A percentile compares a stretch with the other conserved stretches of the same genome.
These are phyloP conservation scores for Psilanteris sp. DNA, from an alignment of 1,140 invertebrate species.

Conservation along the genomic window DNA sequence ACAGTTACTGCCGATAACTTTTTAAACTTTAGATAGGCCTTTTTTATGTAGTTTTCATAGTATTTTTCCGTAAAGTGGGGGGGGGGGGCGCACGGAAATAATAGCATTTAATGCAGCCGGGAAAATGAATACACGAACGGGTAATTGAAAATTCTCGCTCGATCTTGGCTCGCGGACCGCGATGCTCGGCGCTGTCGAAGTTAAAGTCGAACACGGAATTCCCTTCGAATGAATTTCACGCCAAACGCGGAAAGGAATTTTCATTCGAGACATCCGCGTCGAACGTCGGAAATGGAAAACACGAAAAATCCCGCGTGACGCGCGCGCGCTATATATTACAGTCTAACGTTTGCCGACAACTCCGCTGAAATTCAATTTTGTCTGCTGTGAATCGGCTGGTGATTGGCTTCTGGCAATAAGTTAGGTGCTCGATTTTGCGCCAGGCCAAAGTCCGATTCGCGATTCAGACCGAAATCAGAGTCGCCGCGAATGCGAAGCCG, in stretches of 20 bases:
- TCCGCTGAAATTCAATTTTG: conserved; percentile 59
- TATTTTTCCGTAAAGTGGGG: too few relatives aligned
- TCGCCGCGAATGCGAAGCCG: conserved; percentile 35
- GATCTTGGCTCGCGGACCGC: conserved; percentile 38
- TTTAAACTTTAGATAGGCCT: too few relatives aligned
- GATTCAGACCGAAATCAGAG: conserved; percentile 24
- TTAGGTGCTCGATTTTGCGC: conserved; percentile 33
- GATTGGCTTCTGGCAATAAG: conserved; percentile 60
- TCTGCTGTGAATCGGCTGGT: conserved; percentile 59
- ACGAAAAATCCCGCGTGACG: conserved; percentile 59
- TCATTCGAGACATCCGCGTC: conserved; percentile 61
- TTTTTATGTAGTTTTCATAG: too few relatives aligned
- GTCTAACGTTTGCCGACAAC: conserved; percentile 58
- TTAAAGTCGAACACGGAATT: conserved; percentile 55
- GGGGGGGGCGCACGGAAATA: too few relatives aligned
- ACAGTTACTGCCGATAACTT: too few relatives aligned
- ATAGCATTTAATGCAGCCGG: too few relatives aligned
- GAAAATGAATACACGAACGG: conserved; percentile 43
- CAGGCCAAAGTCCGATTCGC: conserved; percentile 45
- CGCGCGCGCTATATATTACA: conserved; percentile 53
- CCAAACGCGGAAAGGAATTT: conserved; percentile 59
- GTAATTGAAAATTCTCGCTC: conserved; percentile 57
- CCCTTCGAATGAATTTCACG: conserved; percentile 59
- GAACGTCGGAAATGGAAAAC: conserved; percentile 60
- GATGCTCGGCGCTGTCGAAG: conserved; percentile 22